phyloP scores from a whole-genome alignment of 2,888 invertebrate genomes.

The Cryptus viduatorius region DNA sequence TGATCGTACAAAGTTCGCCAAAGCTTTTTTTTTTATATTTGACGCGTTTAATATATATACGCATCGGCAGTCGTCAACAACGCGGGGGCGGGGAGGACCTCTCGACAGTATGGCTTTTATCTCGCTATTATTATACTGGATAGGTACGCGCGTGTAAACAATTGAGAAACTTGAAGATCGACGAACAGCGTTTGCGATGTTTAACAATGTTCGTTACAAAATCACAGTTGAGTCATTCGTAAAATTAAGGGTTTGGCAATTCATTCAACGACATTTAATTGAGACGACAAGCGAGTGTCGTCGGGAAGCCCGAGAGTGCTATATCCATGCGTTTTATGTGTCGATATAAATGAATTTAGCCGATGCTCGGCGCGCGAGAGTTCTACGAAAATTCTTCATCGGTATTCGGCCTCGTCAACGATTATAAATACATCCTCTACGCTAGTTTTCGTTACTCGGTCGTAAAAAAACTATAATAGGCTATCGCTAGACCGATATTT shows the following conservation, averaged over 20 bases:
- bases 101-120: neutral
- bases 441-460: neutral
- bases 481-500: neutral
- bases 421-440: slow-evolving; percentile 4
- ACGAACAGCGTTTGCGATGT: neutral
- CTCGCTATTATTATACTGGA: neutral
- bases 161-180: neutral
- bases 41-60: neutral
- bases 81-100: neutral
- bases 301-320: neutral
- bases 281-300: neutral
- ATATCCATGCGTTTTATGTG: slow-evolving; percentile 22
- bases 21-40: neutral
- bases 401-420: slow-evolving; percentile 10
- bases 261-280: neutral
- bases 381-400: slow-evolving; percentile 36
- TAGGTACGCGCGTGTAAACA: neutral
- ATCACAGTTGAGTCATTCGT: neutral
- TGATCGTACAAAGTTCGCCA: neutral
- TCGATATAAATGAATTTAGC: slow-evolving; percentile 55
- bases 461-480: neutral
- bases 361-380: slow-evolving; percentile 1
- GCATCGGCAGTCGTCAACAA: neutral
- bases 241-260: neutral
- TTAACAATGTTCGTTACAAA: neutral